Evolutionary conservation across 2,113 vertebrate species (phyloP), one percentile per base, ranked within the genome.

Genomic region (Tragelaphus scriptus): DNA sequence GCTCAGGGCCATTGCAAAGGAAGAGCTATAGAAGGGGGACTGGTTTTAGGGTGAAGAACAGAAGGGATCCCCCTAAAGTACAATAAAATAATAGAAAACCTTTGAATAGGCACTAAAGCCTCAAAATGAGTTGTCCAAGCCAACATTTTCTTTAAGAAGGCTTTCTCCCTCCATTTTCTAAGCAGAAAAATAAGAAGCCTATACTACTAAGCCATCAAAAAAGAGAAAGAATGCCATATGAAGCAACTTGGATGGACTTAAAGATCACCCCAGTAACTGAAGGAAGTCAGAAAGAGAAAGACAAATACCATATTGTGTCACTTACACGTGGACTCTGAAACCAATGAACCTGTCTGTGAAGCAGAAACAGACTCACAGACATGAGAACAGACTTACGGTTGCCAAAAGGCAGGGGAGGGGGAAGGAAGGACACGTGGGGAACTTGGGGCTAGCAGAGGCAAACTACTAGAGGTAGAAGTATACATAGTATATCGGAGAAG

Each of bases 41-140:
- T 55, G 44, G 53, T 65, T 95, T 93, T 58, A 49, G 25, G n/a
- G 47, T 51, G 87, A 93, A 93, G 89, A 89, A 98, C 97, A 97
- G 21, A 85, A 47, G 23, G 11, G 28, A 55, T 85, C 12, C 9
- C n/a, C 21, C 15, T 85, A 40, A 85, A 71, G n/a, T 56, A 88
- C 26, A 88, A 88, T 59, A 91, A 90, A 95, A 91, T 87, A 91
- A 94, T 44, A 87, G 44, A 92, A 85, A 75, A 40, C 32, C 7
- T 55, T 85, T 68, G 14, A 84, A 32, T 59, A 95, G 82, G 21
- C 3, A 32, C 49, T 47, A n/a, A 25, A 12, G 36, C 6, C 49
- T 94, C 75, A 91, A 90, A 61, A 75, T n/a, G 36, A 65, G 58
- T 93, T 97, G 58, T 97, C 19, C 44, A 96, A 85, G 81, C 53